These are phyloP conservation scores for Myopa testacea DNA, from an alignment of 2,888 invertebrate species.

Conservation along the genomic window DNA sequence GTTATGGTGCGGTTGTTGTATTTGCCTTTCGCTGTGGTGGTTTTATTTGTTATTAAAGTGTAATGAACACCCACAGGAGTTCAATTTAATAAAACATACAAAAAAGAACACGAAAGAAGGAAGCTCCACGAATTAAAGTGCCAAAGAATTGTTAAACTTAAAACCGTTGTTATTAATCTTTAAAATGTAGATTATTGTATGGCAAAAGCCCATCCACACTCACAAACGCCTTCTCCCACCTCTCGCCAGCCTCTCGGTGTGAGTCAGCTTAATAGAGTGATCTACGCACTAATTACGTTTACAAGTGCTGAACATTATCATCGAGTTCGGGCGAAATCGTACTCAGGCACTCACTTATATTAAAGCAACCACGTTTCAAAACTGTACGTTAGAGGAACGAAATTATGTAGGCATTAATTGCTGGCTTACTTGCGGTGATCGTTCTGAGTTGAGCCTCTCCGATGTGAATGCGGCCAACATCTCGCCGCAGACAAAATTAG, in stretches of 20 bases:
- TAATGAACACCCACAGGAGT: too few species aligned
- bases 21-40: too few species aligned
- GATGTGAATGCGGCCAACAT: constrained; percentile 4
- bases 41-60: too few species aligned
- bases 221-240: neutral
- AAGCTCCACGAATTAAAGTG: too few species aligned
- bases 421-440: neutral
- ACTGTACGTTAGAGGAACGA: neutral
- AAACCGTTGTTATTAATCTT: too few species aligned
- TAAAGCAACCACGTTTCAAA: neutral
- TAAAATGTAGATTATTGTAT: too few species aligned
- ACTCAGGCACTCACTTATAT: neutral
- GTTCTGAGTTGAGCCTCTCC: neutral
- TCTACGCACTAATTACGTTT: constrained; percentile 46
- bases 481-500: constrained; percentile 53
- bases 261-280: constrained; percentile 44
- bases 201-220: too few species aligned
- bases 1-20: too few species aligned
- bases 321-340: neutral
- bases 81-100: too few species aligned
- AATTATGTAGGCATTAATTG: constrained; percentile 28
- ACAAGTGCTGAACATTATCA: constrained; percentile 37
- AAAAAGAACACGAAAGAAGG: too few species aligned
- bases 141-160: too few species aligned
- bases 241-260: neutral